phyloP scores from a whole-genome alignment of 2,113 vertebrate species.

The Cinclus mexicanus region DNA sequence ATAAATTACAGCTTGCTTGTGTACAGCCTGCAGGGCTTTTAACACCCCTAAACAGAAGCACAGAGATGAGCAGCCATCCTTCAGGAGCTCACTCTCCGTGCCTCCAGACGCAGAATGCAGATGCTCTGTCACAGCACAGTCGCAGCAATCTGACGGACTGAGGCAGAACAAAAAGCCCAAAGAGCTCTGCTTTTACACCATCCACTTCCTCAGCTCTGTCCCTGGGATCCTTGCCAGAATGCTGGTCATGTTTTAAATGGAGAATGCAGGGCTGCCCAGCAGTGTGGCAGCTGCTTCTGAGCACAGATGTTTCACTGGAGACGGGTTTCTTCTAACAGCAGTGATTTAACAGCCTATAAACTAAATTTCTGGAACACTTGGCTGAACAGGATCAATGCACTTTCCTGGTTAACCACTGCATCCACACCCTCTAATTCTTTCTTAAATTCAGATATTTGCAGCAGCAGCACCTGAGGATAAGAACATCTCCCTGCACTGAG shows the following conservation, averaged over 20 bases:
- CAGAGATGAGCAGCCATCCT: background rate
- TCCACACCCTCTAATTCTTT: background rate
- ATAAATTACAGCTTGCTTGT: background rate
- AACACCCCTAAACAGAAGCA: background rate
- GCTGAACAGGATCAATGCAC: background rate
- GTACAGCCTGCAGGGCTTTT: background rate
- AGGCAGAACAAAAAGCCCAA: background rate
- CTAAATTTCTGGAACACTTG: background rate
- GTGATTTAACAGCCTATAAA: background rate
- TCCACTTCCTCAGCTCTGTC: background rate
- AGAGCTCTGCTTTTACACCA: background rate
- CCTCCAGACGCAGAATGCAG: background rate
- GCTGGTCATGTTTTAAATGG: background rate
- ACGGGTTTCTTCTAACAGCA: fast-evolving
- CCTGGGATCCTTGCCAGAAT: background rate
- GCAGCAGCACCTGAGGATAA: background rate
- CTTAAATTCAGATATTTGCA: background rate
- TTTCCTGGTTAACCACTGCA: background rate
- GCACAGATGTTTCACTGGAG: background rate
- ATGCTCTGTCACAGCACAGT: background rate
- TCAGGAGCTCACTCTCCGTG: background rate
- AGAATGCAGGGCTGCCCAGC: background rate
- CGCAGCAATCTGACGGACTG: background rate
- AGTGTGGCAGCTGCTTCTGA: background rate
- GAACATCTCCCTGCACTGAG: background rate